Base-by-base conservation (phyloP, 2,113 vertebrate species). In the Clarias gariepinus region DNA sequence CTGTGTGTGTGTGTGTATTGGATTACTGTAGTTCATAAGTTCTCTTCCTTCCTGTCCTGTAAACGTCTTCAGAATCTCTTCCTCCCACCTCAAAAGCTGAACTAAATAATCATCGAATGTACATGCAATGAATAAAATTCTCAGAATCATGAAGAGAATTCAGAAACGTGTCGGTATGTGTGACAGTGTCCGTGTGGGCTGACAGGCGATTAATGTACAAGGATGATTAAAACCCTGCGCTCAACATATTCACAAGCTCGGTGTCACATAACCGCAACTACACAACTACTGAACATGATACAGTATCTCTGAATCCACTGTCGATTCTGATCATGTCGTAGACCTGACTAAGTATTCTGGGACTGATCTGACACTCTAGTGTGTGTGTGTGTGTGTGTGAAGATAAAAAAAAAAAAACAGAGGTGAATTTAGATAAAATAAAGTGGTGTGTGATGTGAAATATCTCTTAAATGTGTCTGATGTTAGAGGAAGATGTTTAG, bases 1-100 rank as follows among this genome's bases (percentile, higher is more conserved):
- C 1, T 80, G n/a, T 61, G 79, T 53, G 77, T 79, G 77, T 57
- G 77, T 79, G 36, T 33, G 82, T 73, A 68, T 13, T 74, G 36
- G 19, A 21, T 25, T 74, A 25, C 41, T 74, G 71, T 74, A n/a
- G n/a, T n/a, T 25, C 36, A 74, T 12, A 74, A 74, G 19, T 74
- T 74, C 71, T 74, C 41, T 74, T 74, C 71, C 52, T 21, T 2
- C 21, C 36, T 47, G 21, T 74, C 71, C 21, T 74, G 71, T 13
- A 52, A 47, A 52, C 52, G 3, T 25, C 36, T 47, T 47, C 15
- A 47, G 33, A 52, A 47, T 47, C 47, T 73, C 41, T 12, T 12
- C 23, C 23, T 73, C 19, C 3, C 41, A 19, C 8, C 3, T 15
- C 9, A n/a, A 69, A 69, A 69, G 1, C 12, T 16, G 16, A 71